Evolutionary conservation across 1,140 invertebrate species (phyloP).

Genomic region (Musca domestica): DNA sequence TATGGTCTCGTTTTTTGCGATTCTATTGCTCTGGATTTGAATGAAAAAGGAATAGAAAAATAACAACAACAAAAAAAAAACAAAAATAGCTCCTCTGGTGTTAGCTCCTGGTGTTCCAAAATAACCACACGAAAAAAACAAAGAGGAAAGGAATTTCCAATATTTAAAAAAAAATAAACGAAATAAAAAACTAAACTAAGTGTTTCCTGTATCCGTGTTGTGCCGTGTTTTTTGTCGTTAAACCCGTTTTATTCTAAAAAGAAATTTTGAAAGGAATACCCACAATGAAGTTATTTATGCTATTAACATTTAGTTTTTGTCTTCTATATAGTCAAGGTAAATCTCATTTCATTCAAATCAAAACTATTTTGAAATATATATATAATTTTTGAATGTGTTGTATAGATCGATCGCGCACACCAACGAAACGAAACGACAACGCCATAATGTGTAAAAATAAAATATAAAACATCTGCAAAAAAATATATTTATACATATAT

Average conservation of each 20-base stretch:
- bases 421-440: neutral
- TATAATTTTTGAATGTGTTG: constrained; percentile 6
- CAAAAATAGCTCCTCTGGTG: neutral
- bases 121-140: too few species aligned
- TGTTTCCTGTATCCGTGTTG: too few species aligned
- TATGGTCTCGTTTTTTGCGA: neutral
- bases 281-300: constrained; percentile 2
- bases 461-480: neutral
- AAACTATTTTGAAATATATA: neutral
- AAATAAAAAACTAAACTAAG: too few species aligned
- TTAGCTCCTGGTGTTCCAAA: too few species aligned
- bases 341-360: neutral
- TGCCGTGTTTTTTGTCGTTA: too few species aligned
- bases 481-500: neutral
- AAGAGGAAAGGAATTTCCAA: too few species aligned
- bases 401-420: neutral
- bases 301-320: constrained; percentile 4
- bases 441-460: neutral
- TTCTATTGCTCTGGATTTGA: neutral
- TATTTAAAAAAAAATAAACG: too few species aligned
- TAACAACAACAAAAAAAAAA: neutral
- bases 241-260: too few species aligned
- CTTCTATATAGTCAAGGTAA: constrained; percentile 13
- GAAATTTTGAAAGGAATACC: too few species aligned
- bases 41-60: neutral